phyloP scores from a whole-genome alignment of 1,140 invertebrate species.

The Drosophila parvula region DNA sequence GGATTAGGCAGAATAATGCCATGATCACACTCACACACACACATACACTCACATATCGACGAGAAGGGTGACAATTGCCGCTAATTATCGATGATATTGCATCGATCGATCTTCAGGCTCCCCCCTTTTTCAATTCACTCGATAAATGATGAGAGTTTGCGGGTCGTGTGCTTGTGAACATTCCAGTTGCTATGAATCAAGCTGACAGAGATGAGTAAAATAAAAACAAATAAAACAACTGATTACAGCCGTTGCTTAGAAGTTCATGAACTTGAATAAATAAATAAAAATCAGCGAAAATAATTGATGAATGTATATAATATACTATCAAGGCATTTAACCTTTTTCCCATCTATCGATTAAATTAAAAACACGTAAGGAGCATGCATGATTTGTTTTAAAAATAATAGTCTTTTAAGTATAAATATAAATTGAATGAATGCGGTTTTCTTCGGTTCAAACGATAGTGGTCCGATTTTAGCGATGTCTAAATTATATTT shows the following conservation, averaged over 20 bases:
- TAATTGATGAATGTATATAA: too few relatives aligned
- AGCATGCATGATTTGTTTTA: too few relatives aligned
- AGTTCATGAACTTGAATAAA: background rate
- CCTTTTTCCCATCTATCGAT: too few relatives aligned
- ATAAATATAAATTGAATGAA: too few relatives aligned
- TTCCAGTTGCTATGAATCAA: constrained; percentile 3
- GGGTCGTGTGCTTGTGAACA: constrained; percentile 25
- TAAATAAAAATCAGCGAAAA: too few relatives aligned
- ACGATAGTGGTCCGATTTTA: background rate
- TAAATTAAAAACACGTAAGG: too few relatives aligned
- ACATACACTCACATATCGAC: background rate
- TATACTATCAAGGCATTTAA: too few relatives aligned
- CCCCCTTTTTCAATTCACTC: constrained; percentile 1
- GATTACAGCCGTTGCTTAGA: background rate
- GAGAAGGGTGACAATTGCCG: constrained; percentile 35
- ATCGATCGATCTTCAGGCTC: constrained; percentile 35
- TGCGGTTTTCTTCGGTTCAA: too few relatives aligned
- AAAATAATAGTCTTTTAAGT: too few relatives aligned
- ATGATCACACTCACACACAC: background rate
- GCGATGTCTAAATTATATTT: constrained; percentile 1
- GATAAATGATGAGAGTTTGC: constrained; percentile 2
- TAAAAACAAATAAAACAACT: background rate
- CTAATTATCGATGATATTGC: constrained; percentile 40
- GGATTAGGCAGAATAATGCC: constrained; percentile 27
- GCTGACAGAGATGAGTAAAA: constrained; percentile 9